A percentile compares a stretch with the other conserved stretches of the same genome.
These are phyloP conservation scores for Lochmaea capreae DNA, from an alignment of 2,888 invertebrate genomes.

Conservation along the genomic window DNA sequence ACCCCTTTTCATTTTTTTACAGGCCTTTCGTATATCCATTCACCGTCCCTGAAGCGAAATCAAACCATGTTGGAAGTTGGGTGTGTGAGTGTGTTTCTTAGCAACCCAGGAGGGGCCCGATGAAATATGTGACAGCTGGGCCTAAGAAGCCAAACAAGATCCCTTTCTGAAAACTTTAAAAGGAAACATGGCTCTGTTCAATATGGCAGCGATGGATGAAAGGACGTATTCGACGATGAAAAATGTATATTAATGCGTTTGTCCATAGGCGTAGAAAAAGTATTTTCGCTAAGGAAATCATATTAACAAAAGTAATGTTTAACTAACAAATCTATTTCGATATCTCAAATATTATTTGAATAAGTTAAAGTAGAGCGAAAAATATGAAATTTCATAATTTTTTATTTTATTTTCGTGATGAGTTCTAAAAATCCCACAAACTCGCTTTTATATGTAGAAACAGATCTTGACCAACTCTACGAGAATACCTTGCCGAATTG, in stretches of 20 bases:
- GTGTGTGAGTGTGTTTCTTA: constrained; percentile 36
- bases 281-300: not conserved
- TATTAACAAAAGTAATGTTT: not conserved
- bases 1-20: not conserved
- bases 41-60: constrained; percentile 26
- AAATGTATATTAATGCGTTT: constrained; percentile 23
- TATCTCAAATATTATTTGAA: too few species aligned
- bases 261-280: not conserved
- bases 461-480: too few species aligned
- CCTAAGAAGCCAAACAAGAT: constrained; percentile 42
- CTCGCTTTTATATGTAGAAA: too few species aligned
- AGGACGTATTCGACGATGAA: constrained; percentile 27
- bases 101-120: constrained; percentile 46
- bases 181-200: constrained; percentile 44
- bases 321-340: too few species aligned
- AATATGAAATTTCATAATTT: too few species aligned
- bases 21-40: constrained; percentile 4
- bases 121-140: constrained; percentile 49
- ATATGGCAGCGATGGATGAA: constrained; percentile 42
- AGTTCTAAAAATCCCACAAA: too few species aligned
- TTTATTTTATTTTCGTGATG: too few species aligned
- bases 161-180: constrained; percentile 40
- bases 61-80: constrained; percentile 23
- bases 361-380: too few species aligned
- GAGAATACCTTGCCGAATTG: too few species aligned